These are phyloP conservation scores for Vulpes lagopus DNA, from an alignment of 2,113 vertebrate species.

Conservation along the genomic window DNA sequence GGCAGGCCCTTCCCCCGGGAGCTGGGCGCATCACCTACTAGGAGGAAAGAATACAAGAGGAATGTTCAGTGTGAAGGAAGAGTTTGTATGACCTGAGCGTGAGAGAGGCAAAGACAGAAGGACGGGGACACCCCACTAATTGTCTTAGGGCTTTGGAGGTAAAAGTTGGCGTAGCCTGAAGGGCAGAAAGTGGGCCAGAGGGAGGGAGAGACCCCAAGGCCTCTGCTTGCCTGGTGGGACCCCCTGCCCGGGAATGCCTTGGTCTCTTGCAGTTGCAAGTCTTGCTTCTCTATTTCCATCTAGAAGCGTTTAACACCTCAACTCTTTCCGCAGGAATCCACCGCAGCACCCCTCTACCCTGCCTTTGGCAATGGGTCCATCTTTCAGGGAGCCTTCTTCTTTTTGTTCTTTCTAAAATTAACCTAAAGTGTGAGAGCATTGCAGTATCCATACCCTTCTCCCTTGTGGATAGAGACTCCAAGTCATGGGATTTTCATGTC, in stretches of 20 bases:
- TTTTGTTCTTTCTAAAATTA: slow-evolving; percentile 41
- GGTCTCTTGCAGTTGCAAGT: not conserved
- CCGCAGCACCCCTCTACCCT: not conserved
- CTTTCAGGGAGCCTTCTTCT: not conserved
- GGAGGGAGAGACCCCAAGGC: not conserved
- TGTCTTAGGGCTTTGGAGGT: not conserved
- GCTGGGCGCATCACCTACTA: not conserved
- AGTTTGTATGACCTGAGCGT: not conserved
- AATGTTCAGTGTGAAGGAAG: not conserved
- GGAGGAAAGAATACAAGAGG: not conserved
- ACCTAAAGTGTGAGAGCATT: not conserved
- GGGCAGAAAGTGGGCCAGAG: not conserved
- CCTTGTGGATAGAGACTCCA: not conserved
- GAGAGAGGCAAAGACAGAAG: not conserved
- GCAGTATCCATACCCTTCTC: not conserved
- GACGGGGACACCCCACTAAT: not conserved
- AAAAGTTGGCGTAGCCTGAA: not conserved
- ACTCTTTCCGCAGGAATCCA: not conserved
- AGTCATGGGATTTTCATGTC: slow-evolving; percentile 14
- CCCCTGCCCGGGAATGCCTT: not conserved
- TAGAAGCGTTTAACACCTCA: not conserved
- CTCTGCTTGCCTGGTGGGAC: not conserved
- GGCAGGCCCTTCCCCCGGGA: not conserved
- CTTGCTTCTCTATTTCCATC: not conserved
- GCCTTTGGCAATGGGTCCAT: not conserved